Evolutionary conservation across 2,113 vertebrate species (phyloP), one percentile per base, ranked within the genome.

Genomic region (Salvelinus fontinalis): DNA sequence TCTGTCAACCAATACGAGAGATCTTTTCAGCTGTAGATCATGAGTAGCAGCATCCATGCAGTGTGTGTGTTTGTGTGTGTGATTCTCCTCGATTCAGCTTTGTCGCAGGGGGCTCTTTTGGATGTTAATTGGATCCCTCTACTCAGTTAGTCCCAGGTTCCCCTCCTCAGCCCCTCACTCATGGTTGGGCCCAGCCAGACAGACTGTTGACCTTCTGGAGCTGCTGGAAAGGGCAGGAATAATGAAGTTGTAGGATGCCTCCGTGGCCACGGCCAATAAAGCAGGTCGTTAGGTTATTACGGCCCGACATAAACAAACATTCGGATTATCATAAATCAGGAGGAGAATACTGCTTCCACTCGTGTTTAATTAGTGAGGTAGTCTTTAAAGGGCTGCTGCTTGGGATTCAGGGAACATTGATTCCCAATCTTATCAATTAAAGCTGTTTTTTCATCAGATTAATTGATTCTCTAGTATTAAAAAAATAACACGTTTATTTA

Each of bases 61-160:
- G 39, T 44, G 39, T 44, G 39, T 44, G 39, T 31, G 31, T 34
- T 34, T 34, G 34, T 34, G 34, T 44, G 9, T 44, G 39, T 12
- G 11, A 44, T 44, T 44, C 39, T 44, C 39, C 9, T 44, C 2
- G 39, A 9, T 44, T 44, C 39, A 44, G 39, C 39, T 44, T 9
- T 44, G 11, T 44, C 39, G 16, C 51, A 18, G 12, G 51, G 12
- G 29, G 24, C 78, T 76, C 70, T 79, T 68, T 83, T 80, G 71
- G 82, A 80, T 67, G 24, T 67, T 83, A 85, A 83, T 83, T 82
- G 84, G 75, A 74, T 83, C 81, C 71, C 70, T 76, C 75, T 73
- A 57, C 70, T 75, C 73, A 62, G 71, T 81, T 76, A 73, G 75
- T 84, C 81, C 74, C 65, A 73, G 74, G 79, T 67, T 70, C 70